These are phyloP conservation scores for Brachionus sp. DNA, from an alignment of 1,140 invertebrate genomes.

Conservation along the genomic window DNA sequence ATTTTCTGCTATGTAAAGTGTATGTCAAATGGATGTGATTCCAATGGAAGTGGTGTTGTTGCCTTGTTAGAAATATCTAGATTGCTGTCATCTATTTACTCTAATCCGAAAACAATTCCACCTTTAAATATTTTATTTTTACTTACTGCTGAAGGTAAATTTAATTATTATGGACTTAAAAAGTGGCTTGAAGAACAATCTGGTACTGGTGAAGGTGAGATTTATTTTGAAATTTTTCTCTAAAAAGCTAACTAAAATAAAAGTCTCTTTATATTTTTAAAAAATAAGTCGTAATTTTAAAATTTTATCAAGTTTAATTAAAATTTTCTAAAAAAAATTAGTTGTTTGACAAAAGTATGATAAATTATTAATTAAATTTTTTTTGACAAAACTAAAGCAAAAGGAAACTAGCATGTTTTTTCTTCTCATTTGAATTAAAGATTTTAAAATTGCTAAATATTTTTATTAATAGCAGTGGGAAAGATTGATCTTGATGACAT, in stretches of 20 bases:
- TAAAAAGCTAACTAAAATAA: too few relatives aligned
- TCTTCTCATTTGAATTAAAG: too few relatives aligned
- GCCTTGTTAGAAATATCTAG: constrained; percentile 81
- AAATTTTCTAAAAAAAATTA: too few relatives aligned
- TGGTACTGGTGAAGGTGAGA: constrained; percentile 72
- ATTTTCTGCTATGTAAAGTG: constrained; percentile 64
- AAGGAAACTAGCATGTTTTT: too few relatives aligned
- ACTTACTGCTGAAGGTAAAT: constrained; percentile 82
- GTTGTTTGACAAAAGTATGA: too few relatives aligned
- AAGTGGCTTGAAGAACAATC: constrained; percentile 91
- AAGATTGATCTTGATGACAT: constrained; percentile 67
- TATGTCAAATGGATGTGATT: constrained; percentile 78
- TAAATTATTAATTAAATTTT: too few relatives aligned
- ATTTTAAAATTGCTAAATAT: not conserved
- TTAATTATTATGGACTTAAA: constrained; percentile 91
- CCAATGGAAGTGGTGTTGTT: constrained; percentile 86
- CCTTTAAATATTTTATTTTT: constrained; percentile 84
- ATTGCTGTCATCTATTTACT: constrained; percentile 85
- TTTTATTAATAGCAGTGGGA: constrained; percentile 2
- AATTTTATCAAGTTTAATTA: too few relatives aligned
- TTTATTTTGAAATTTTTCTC: too few relatives aligned
- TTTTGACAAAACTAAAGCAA: too few relatives aligned
- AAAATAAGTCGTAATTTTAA: too few relatives aligned
- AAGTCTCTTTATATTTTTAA: too few relatives aligned
- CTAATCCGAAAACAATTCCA: constrained; percentile 72